A percentile compares a stretch with the other conserved stretches of the same genome.
phyloP scores from a whole-genome alignment of 23 tunicate genomes.

The Oikopleura albicans region DNA sequence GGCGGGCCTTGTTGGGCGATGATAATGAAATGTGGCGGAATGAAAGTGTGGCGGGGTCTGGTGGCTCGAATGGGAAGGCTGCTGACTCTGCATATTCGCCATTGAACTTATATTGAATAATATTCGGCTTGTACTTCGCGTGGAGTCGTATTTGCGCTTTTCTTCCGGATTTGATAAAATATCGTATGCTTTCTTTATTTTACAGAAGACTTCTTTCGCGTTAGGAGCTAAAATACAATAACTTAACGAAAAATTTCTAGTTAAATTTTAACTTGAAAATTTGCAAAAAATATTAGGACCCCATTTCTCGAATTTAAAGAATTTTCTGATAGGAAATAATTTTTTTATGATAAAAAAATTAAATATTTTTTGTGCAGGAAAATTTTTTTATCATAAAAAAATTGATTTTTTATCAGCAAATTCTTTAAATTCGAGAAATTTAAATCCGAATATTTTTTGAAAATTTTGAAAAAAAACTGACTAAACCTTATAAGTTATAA shows the following conservation, averaged over 20 bases:
- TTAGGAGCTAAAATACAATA: not conserved
- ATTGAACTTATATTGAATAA: not conserved
- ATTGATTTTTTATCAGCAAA: too few relatives aligned
- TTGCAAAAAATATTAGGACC: too few relatives aligned
- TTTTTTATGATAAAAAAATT: too few relatives aligned
- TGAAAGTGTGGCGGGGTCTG: not conserved
- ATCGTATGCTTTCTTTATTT: conserved; percentile 6
- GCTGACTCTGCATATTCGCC: not conserved
- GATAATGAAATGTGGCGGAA: not conserved
- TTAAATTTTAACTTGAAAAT: too few relatives aligned
- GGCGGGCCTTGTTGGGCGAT: not conserved
- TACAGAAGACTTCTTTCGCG: not conserved
- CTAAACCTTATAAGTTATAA: too few relatives aligned
- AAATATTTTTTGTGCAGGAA: too few relatives aligned
- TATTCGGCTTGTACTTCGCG: not conserved
- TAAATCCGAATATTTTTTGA: too few relatives aligned
- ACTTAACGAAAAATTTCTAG: too few relatives aligned
- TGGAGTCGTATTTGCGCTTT: not conserved
- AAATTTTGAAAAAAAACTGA: not conserved
- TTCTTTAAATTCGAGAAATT: too few relatives aligned
- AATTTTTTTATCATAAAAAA: too few relatives aligned
- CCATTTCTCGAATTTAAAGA: too few relatives aligned
- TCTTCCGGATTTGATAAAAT: not conserved
- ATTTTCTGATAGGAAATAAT: too few relatives aligned
- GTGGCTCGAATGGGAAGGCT: not conserved